Evolutionary conservation across 2,113 vertebrate genomes (phyloP).

Genomic region (Labeo catla): DNA sequence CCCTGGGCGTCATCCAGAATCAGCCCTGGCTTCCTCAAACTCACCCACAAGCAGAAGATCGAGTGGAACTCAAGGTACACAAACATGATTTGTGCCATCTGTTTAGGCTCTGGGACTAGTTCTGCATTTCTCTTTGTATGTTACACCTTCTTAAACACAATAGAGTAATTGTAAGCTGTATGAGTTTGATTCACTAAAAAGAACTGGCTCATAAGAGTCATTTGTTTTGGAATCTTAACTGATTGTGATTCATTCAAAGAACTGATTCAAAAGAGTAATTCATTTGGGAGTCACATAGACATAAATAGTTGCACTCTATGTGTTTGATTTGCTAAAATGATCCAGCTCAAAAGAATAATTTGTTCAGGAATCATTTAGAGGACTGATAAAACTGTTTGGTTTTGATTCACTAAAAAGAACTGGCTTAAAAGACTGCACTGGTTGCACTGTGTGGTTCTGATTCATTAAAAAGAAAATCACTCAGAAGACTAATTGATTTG

Average conservation of each 20-base stretch:
- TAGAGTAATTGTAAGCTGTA: neutral
- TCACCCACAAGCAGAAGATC: constrained; percentile 89
- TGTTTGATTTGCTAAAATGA: no score
- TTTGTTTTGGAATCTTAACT: neutral
- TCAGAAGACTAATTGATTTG: neutral
- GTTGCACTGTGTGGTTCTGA: neutral
- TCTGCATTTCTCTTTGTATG: neutral
- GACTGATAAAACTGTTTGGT: neutral
- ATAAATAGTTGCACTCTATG: no score
- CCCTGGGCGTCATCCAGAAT: constrained; percentile 84
- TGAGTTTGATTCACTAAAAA: constrained; percentile 3
- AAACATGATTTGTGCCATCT: neutral
- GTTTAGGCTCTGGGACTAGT: neutral
- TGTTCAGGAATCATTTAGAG: no score
- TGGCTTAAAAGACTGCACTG: neutral
- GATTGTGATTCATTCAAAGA: neutral
- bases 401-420: neutral
- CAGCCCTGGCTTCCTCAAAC: constrained; percentile 83
- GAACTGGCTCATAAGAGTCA: neutral
- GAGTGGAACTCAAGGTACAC: constrained; percentile 98
- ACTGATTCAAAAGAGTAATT: neutral
- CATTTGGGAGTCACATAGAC: no score
- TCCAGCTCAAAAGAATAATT: no score
- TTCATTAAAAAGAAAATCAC: neutral
- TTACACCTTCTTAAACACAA: neutral